Conservation (phyloP, 1,140 invertebrate genomes). For the Mycetomoellerius zeteki region DNA sequence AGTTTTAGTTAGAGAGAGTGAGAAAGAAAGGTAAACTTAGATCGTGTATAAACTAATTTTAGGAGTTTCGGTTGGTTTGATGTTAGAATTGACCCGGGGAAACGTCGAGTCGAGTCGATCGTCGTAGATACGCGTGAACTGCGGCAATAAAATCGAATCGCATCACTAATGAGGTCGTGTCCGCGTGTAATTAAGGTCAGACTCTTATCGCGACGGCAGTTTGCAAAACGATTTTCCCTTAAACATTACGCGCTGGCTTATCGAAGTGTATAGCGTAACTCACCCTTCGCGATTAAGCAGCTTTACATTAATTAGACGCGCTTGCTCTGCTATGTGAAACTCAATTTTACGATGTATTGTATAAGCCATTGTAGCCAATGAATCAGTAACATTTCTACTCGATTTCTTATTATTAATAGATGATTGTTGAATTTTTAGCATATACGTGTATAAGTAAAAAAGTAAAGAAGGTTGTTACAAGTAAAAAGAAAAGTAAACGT, state of each 20-base stretch:
- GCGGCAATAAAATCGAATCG: constrained; percentile 69
- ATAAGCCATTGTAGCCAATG: constrained; percentile 48
- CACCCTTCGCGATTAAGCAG: constrained; percentile 35
- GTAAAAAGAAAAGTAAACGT: constrained; percentile 41
- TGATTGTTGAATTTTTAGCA: constrained; percentile 58
- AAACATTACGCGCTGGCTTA: constrained; percentile 8
- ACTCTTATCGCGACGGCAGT: constrained; percentile 40
- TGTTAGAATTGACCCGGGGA: constrained; percentile 58
- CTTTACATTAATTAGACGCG: constrained; percentile 57
- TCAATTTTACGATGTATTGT: constrained; percentile 35
- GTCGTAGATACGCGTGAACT: constrained; percentile 56
- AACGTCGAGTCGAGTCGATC: constrained; percentile 66
- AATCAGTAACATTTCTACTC: constrained; percentile 38
- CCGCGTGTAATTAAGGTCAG: constrained; percentile 9
- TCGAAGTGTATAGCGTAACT: constrained; percentile 30
- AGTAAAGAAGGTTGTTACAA: constrained; percentile 28
- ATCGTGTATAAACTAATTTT: constrained; percentile 71
- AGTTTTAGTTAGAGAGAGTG: constrained; percentile 58
- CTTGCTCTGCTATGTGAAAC: constrained; percentile 53
- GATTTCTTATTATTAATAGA: constrained; percentile 48
- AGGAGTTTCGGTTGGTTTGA: constrained; percentile 72
- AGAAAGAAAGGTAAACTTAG: constrained; percentile 52
- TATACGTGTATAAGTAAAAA: constrained; percentile 24
- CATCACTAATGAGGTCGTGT: constrained; percentile 46
- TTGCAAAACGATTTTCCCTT: constrained; percentile 46